These are phyloP conservation scores for Deilephila porcellus DNA, from an alignment of 2,888 invertebrate genomes.

Conservation along the genomic window DNA sequence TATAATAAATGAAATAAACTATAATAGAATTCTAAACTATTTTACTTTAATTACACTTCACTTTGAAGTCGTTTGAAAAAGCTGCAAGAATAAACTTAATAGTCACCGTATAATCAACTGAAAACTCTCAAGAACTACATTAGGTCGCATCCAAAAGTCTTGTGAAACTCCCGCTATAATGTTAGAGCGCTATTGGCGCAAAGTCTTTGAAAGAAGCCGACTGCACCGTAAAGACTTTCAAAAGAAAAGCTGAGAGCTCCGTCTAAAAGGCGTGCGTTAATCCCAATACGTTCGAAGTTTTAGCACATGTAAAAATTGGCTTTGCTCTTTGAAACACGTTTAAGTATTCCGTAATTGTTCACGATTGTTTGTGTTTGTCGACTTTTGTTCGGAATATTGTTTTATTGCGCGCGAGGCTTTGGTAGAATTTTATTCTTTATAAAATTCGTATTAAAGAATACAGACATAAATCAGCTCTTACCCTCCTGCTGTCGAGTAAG, in stretches of 20 bases:
- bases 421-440: background rate
- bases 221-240: constrained; percentile 50
- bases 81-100: background rate
- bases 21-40: too few species aligned
- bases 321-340: constrained; percentile 2
- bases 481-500: too few species aligned
- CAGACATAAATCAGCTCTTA: too few species aligned
- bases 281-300: constrained; percentile 31
- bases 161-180: constrained; percentile 23
- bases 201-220: constrained; percentile 57
- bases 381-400: background rate
- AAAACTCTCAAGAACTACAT: background rate
- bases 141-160: constrained; percentile 26
- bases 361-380: background rate
- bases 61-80: background rate
- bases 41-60: too few species aligned
- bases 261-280: constrained; percentile 49
- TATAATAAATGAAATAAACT: too few species aligned
- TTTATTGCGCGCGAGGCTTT: background rate
- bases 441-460: background rate
- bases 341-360: constrained; percentile 15
- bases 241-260: constrained; percentile 49
- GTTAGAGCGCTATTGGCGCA: constrained; percentile 49
- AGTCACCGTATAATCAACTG: background rate
- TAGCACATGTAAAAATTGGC: constrained; percentile 23